Evolutionary conservation across 2,888 invertebrate genomes (phyloP).

Genomic region (Thecophora atra): DNA sequence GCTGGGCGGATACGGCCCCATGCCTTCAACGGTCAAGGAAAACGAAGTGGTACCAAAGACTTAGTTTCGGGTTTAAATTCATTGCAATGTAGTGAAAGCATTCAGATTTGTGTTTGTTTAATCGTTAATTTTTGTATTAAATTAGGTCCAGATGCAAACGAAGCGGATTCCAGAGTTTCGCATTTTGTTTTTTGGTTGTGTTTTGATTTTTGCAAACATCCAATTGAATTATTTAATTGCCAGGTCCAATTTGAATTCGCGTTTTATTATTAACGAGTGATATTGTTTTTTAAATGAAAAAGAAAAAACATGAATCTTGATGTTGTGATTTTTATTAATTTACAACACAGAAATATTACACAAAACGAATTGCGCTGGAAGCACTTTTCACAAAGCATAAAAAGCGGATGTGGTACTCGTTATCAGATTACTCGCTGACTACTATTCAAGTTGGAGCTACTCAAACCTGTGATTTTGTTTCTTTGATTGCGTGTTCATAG

Average conservation of each 20-base stretch:
- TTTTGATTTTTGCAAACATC: neutral
- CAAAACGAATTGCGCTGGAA: too few relatives aligned
- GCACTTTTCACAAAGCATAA: too few relatives aligned
- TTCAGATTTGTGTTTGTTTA: constrained; percentile 42
- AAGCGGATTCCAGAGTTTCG: constrained; percentile 44
- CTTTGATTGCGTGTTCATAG: too few relatives aligned
- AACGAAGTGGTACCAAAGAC: constrained; percentile 67
- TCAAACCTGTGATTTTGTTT: too few relatives aligned
- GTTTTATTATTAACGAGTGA: constrained; percentile 48
- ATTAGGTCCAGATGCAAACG: constrained; percentile 50
- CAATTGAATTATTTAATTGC: constrained; percentile 41
- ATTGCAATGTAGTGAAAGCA: constrained; percentile 41
- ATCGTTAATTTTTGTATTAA: constrained; percentile 33
- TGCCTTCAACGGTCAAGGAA: constrained; percentile 67
- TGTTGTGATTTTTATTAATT: too few relatives aligned
- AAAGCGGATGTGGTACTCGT: too few relatives aligned
- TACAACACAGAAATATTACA: too few relatives aligned
- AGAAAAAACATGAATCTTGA: constrained; percentile 13
- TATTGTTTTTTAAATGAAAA: constrained; percentile 38
- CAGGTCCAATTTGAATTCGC: constrained; percentile 37
- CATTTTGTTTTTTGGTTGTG: too few relatives aligned
- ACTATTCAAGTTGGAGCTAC: too few relatives aligned
- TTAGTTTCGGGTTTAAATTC: constrained; percentile 51
- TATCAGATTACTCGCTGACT: too few relatives aligned
- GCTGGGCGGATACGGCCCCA: constrained; percentile 67